Conservation (phyloP, 1,140 invertebrate genomes). For the Drosophila teissieri region DNA sequence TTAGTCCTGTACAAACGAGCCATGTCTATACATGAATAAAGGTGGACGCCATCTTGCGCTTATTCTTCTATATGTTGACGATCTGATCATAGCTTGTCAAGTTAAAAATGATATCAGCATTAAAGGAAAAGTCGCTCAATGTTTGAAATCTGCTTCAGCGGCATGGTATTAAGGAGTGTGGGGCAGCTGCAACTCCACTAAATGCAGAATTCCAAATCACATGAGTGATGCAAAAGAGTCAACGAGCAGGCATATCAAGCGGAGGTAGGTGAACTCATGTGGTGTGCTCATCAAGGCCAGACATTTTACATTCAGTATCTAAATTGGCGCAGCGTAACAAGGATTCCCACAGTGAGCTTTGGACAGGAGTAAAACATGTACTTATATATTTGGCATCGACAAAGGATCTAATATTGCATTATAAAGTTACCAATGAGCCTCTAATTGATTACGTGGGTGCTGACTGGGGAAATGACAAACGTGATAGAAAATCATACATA, state of each 20-base stretch:
- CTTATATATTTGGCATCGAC: constrained; percentile 5
- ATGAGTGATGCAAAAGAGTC: constrained; percentile 1
- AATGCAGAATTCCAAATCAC: too few relatives aligned
- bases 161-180: too few relatives aligned
- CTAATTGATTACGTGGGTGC: constrained; percentile 4
- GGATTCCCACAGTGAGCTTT: not conserved
- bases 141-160: too few relatives aligned
- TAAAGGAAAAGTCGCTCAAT: too few relatives aligned
- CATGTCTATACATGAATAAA: too few relatives aligned
- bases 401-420: not conserved
- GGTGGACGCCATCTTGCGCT: too few relatives aligned
- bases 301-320: constrained; percentile 7
- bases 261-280: not conserved
- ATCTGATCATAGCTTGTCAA: too few relatives aligned
- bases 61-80: too few relatives aligned
- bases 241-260: not conserved
- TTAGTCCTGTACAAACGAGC: too few relatives aligned
- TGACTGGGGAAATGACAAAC: not conserved
- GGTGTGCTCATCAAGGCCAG: constrained; percentile 4
- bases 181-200: too few relatives aligned
- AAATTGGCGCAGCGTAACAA: constrained; percentile 3
- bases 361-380: constrained; percentile 6
- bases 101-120: too few relatives aligned
- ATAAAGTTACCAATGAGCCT: too few relatives aligned
- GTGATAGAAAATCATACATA: not conserved